Conservation (phyloP, 2,888 invertebrate genomes). For the Leucophenga maculata region DNA sequence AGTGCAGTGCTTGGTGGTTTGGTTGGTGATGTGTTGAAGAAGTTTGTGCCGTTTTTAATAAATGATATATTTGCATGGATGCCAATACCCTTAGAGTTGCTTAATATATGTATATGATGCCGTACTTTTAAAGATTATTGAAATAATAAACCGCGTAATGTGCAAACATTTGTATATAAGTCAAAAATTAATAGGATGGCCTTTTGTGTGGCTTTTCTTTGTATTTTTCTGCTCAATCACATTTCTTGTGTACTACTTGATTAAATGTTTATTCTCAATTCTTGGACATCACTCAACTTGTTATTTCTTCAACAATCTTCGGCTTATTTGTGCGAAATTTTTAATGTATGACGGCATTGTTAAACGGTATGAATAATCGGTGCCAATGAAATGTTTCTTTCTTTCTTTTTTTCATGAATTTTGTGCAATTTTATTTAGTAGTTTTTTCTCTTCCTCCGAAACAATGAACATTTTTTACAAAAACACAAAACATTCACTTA, state of each 20-base stretch:
- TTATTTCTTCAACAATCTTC: no score
- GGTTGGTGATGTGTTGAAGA: no score
- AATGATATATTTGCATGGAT: background rate
- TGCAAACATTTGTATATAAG: no score
- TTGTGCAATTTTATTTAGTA: background rate
- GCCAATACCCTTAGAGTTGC: background rate
- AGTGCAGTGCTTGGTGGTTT: no score
- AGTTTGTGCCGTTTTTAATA: conserved; percentile 6
- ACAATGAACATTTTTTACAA: conserved; percentile 3
- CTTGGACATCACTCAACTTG: no score
- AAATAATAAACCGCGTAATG: no score
- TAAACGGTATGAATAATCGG: conserved; percentile 46
- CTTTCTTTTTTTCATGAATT: conserved; percentile 11
- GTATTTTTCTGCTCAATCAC: no score
- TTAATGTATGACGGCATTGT: background rate
- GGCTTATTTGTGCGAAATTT: conserved; percentile 36
- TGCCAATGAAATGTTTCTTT: conserved; percentile 11
- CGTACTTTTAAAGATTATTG: no score
- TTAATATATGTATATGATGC: no score
- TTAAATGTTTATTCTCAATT: no score
- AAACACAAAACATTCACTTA: conserved; percentile 2
- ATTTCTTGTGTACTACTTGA: no score
- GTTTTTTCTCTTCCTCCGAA: background rate
- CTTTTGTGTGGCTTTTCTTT: conserved; percentile 22
- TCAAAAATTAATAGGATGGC: background rate